These are phyloP conservation scores for Melipona bicolor DNA, from an alignment of 2,888 invertebrate species.

Conservation along the genomic window DNA sequence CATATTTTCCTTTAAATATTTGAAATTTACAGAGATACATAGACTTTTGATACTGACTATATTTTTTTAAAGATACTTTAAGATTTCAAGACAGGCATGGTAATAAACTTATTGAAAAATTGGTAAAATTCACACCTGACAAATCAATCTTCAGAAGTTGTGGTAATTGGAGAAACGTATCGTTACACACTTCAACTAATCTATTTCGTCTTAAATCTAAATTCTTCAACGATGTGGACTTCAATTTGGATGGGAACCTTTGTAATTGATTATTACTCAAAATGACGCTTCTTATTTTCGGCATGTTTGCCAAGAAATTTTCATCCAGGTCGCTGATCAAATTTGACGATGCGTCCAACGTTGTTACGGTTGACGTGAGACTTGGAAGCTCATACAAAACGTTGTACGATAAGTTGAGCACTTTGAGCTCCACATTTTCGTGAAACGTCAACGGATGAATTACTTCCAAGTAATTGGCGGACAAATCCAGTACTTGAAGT, in stretches of 20 bases:
- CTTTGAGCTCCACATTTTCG: conserved; percentile 86
- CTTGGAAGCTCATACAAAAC: conserved; percentile 72
- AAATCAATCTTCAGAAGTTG: conserved; percentile 87
- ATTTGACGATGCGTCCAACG: conserved; percentile 77
- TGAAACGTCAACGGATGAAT: conserved; percentile 87
- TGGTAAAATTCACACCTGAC: conserved; percentile 80
- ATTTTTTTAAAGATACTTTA: neutral
- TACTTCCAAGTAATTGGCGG: conserved; percentile 88
- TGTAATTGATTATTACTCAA: conserved; percentile 89
- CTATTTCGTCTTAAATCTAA: conserved; percentile 87
- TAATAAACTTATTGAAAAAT: neutral
- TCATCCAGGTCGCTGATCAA: conserved; percentile 65
- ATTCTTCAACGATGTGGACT: conserved; percentile 86
- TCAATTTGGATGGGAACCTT: conserved; percentile 87
- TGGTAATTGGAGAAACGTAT: conserved; percentile 87
- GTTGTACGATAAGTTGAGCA: conserved; percentile 86
- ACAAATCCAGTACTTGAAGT: conserved; percentile 88
- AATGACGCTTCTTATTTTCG: conserved; percentile 87
- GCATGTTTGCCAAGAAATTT: conserved; percentile 80
- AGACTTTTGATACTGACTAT: too few relatives aligned
- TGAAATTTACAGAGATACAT: too few relatives aligned
- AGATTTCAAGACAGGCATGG: neutral
- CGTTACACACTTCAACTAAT: conserved; percentile 87
- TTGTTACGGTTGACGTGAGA: conserved; percentile 61
- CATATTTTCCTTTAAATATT: too few relatives aligned